phyloP scores from a whole-genome alignment of 37 sponge, comb jelly and placozoan genomes.

The Lycopodina hypogea region DNA sequence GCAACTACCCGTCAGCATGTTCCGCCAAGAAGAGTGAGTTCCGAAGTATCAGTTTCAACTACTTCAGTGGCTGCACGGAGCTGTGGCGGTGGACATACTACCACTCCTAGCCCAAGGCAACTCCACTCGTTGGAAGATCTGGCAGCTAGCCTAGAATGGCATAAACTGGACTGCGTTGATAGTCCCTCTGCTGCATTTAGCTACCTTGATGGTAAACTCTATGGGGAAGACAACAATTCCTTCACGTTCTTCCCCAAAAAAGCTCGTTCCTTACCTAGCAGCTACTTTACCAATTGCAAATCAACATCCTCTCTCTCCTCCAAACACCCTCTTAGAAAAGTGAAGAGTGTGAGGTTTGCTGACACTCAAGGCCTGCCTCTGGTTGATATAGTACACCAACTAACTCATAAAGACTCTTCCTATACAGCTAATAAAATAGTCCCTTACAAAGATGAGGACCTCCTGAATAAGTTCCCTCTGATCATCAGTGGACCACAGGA shows the following conservation, averaged over 20 bases:
- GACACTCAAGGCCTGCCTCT: slow-evolving; percentile 78
- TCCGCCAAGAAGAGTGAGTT: neutral
- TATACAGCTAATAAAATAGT: slow-evolving; percentile 57
- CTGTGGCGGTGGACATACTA: neutral
- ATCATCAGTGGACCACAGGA: neutral
- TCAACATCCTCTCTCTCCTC: slow-evolving; percentile 8
- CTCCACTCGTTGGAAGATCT: slow-evolving; percentile 18
- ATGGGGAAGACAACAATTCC: neutral
- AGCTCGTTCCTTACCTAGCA: slow-evolving; percentile 39
- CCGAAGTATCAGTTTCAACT: neutral
- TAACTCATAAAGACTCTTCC: slow-evolving; percentile 50
- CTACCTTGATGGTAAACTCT: slow-evolving; percentile 18
- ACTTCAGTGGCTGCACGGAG: neutral
- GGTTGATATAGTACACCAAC: slow-evolving; percentile 38
- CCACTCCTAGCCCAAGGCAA: neutral
- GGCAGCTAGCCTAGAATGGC: slow-evolving; percentile 6
- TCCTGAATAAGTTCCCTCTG: neutral
- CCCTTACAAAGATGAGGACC: slow-evolving; percentile 28
- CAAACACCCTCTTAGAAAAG: slow-evolving; percentile 23
- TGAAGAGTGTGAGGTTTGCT: slow-evolving; percentile 78
- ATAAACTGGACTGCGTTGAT: neutral
- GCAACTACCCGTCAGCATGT: neutral
- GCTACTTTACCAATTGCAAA: neutral
- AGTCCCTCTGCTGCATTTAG: slow-evolving; percentile 33
- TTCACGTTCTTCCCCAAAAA: neutral